Base-by-base conservation (phyloP, 2,888 invertebrate species). In the Chymomyza amoena region DNA sequence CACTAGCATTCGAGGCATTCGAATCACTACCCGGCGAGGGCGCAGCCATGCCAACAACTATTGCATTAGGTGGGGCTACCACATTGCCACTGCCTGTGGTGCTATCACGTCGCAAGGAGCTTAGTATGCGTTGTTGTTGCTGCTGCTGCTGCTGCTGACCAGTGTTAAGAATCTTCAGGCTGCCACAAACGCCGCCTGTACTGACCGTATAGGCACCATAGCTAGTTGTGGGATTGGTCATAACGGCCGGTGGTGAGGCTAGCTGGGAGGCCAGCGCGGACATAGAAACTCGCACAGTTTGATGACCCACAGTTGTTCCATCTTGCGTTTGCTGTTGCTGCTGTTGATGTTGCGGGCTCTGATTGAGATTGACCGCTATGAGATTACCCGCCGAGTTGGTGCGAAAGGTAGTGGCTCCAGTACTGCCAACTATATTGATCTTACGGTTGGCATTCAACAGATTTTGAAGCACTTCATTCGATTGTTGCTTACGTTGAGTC, bases 31-130 rank as follows among this genome's bases (percentile, higher is more conserved):
- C 91, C 0, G 92, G 92, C 6, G 92, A 92, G 0, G 90, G 89
- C 0, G 90, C 93, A 6, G 93, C 93, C 75, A 93, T 90, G 6
- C 91, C 90, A n/a, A 91, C 90, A 25, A 93, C 92, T 75, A 93
- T 92, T 4, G 90, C 87, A 69, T 86, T 86, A 9, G 83, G 89
- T 18, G 89, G 88, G 15, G 85, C 87, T 0, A 61, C 61, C 13
- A 61, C 61, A 54, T 54, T 54, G 6, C 73, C 70, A 20, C 70
- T 70, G 7, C 78, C 72, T 36, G 92, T 91, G 28, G 91, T 91
- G 77, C 93, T 93, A 66, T 91, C 92, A 51, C 91, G 87, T 3
- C 91, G 84, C 62, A 93, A 89, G 0, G 93, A 90, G 79, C 92
- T 93, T 0, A 90, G 77, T 4, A 91, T 87, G 28, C 91, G 89